Conservation (phyloP, 2,797 vertebrate species). For the Bufotes viridis region DNA sequence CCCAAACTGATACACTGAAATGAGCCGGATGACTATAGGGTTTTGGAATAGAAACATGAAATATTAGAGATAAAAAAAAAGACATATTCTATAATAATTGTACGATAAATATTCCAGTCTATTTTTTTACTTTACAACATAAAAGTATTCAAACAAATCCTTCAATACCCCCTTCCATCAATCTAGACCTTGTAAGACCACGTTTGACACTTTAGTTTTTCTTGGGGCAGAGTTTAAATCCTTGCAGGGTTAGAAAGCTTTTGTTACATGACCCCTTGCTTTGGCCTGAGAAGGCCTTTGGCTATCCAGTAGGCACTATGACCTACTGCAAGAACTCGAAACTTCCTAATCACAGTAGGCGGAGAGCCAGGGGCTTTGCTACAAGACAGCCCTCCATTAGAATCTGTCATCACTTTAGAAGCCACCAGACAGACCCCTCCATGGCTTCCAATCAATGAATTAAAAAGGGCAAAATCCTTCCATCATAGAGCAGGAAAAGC, state of each 20-base stretch:
- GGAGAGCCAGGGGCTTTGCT: constrained; percentile 44
- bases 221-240: constrained; percentile 36
- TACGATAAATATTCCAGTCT: background rate
- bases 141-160: background rate
- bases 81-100: background rate
- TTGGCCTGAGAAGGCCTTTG: constrained; percentile 48
- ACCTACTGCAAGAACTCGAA: constrained; percentile 52
- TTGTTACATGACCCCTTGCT: constrained; percentile 47
- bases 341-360: constrained; percentile 42
- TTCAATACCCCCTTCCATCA: background rate
- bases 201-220: constrained; percentile 18
- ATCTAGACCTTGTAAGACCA: background rate
- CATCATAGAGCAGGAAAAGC: background rate
- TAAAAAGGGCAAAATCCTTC: background rate
- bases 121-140: background rate
- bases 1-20: no score
- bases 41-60: no score
- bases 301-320: constrained; percentile 45
- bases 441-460: background rate
- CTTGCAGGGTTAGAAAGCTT: constrained; percentile 39
- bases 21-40: no score
- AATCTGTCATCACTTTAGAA: constrained; percentile 44
- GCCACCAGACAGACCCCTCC: background rate
- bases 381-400: constrained; percentile 32
- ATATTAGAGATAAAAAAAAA: no score